These are phyloP conservation scores for Ectobius pallidus DNA, from an alignment of 2,888 invertebrate species.

Conservation along the genomic window DNA sequence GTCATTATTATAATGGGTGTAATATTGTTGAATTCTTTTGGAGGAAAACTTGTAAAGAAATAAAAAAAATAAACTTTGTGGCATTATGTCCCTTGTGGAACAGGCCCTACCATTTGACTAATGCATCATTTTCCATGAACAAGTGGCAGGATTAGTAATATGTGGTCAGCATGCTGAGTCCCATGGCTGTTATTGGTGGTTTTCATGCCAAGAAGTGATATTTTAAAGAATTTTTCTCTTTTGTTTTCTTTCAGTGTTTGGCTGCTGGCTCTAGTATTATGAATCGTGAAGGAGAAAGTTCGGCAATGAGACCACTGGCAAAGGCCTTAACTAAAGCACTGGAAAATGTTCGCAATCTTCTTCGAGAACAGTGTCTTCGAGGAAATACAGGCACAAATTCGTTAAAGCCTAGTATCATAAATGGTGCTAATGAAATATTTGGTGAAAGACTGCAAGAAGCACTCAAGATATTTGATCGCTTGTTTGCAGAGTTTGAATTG, in stretches of 20 bases:
- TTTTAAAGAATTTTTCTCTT: neutral
- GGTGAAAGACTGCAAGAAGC: slow-evolving; percentile 48
- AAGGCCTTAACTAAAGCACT: slow-evolving; percentile 95
- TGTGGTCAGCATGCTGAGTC: too few relatives aligned
- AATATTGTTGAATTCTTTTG: too few relatives aligned
- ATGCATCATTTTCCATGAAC: too few relatives aligned
- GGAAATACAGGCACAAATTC: slow-evolving; percentile 63
- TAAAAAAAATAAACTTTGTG: too few relatives aligned
- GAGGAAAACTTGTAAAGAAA: too few relatives aligned
- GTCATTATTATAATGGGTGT: too few relatives aligned
- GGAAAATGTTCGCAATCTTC: slow-evolving; percentile 87
- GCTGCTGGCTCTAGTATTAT: slow-evolving; percentile 98
- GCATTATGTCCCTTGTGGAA: too few relatives aligned
- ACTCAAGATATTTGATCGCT: slow-evolving; percentile 82
- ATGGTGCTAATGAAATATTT: slow-evolving; percentile 51
- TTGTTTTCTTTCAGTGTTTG: slow-evolving; percentile 70
- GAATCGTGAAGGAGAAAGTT: slow-evolving; percentile 95
- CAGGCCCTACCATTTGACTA: too few relatives aligned
- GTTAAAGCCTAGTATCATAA: neutral
- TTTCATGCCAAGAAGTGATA: too few relatives aligned
- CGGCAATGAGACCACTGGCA: slow-evolving; percentile 94
- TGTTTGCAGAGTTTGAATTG: slow-evolving; percentile 97
- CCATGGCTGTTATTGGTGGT: too few relatives aligned
- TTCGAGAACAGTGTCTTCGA: slow-evolving; percentile 86
- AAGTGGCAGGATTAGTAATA: too few relatives aligned